Evolutionary conservation across 2,113 vertebrate genomes (phyloP), one percentile per base, ranked within the genome.

Genomic region (Spheniscus mendiculus): DNA sequence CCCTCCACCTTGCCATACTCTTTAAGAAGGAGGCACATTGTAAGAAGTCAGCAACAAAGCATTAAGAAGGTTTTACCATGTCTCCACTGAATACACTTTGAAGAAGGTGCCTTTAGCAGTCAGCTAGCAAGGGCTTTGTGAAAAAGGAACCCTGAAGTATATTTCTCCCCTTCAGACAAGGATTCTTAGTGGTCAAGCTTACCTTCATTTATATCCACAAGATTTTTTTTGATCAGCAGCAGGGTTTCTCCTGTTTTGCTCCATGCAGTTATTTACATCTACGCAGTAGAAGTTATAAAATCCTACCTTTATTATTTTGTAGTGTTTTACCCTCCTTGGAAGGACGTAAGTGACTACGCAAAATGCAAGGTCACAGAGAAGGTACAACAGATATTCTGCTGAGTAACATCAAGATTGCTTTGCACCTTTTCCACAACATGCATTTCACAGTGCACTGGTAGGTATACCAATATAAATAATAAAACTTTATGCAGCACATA

Each of bases 11-110:
- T 89, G 9, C 15, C 0, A 0, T 44, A 26, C 5, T 50, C 55
- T 76, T 70, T 44, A 65, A 71, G 26, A 67, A 80, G 22, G 11
- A 70, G 3, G 10, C 5, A 73, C 0, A 0, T 52, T 83, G 12
- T 30, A 83, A 76, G 20, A 55, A 66, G 50, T 44, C 36, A 38
- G 19, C 47, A 65, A 83, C 29, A 61, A 78, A 70, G 13, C 10
- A 52, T 45, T 70, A 66, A 36, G 23, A 61, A 66, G 7, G 5
- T 50, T 83, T 93, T 47, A 30, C 16, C 1, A 1, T 34, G 5
- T 36, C 5, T 29, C 26, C 18, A 22, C 12, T 67, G 29, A 82
- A 42, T 38, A 53, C 29, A 71, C 26, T 30, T 72, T 12, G 9
- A 56, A 82, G 22, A 87, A 89, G 18, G 3, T 49, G 12, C 8